These are phyloP conservation scores for Deilephila elpenor DNA, from an alignment of 2,888 invertebrate genomes.

Conservation along the genomic window DNA sequence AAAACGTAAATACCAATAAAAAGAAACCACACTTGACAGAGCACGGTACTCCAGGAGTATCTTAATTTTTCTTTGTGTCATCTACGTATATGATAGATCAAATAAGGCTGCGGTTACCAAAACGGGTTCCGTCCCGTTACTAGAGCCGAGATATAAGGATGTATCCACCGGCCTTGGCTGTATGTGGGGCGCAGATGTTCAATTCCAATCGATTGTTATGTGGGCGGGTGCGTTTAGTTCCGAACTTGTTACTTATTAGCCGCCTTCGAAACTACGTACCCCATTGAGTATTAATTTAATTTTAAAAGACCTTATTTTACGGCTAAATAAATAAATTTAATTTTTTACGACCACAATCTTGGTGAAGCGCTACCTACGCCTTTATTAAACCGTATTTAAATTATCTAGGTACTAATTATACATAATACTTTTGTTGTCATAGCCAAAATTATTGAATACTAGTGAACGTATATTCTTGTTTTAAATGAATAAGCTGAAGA, in stretches of 20 bases:
- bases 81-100: conserved; percentile 44
- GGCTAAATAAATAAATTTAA: not conserved
- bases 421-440: no score
- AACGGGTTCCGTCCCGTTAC: conserved; percentile 59
- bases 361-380: not conserved
- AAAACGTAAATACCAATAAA: not conserved
- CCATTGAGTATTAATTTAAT: not conserved
- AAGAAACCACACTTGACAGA: not conserved
- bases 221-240: conserved; percentile 52
- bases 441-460: no score
- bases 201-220: conserved; percentile 51
- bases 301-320: not conserved
- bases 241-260: conserved; percentile 35
- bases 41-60: not conserved
- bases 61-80: conserved; percentile 44
- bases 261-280: conserved; percentile 5
- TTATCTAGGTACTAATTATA: no score
- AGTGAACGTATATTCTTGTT: no score
- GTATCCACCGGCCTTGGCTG: conserved; percentile 60
- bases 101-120: conserved; percentile 50
- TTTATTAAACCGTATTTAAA: not conserved
- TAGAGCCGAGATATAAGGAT: conserved; percentile 66
- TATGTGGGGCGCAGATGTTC: conserved; percentile 75
- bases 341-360: not conserved
- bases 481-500: no score